Evolutionary conservation across 2,113 vertebrate species (phyloP).

Genomic region (Gracilinanus agilis): DNA sequence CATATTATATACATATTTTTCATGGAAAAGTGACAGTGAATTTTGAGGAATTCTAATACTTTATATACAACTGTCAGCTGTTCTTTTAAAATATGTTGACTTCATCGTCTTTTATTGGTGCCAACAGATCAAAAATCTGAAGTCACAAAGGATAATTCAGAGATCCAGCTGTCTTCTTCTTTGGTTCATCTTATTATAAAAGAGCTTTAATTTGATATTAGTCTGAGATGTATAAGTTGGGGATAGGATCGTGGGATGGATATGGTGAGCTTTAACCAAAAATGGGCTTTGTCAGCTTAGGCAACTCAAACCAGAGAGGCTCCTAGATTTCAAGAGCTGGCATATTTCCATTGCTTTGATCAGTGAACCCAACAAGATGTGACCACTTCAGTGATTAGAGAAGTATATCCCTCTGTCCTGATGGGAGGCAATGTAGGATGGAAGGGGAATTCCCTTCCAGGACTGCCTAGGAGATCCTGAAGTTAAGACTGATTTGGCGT

Average conservation of each 20-base stretch:
- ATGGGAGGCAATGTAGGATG: too few relatives aligned
- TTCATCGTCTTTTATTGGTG: neutral
- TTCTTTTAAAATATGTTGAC: conserved; percentile 35
- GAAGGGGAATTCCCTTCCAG: neutral
- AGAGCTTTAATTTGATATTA: neutral
- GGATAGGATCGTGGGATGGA: neutral
- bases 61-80: neutral
- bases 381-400: neutral
- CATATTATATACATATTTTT: neutral
- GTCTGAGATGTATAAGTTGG: neutral
- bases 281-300: neutral
- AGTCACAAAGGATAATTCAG: conserved; percentile 8
- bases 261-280: neutral
- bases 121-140: neutral
- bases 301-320: neutral
- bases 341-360: neutral
- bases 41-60: neutral
- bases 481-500: neutral
- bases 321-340: neutral
- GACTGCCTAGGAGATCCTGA: neutral
- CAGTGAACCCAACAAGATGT: neutral
- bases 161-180: neutral
- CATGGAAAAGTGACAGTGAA: neutral
- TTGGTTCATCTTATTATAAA: neutral
- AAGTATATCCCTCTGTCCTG: too few relatives aligned